phyloP scores from a whole-genome alignment of 2,113 vertebrate species.

The Anolis carolinensis region DNA sequence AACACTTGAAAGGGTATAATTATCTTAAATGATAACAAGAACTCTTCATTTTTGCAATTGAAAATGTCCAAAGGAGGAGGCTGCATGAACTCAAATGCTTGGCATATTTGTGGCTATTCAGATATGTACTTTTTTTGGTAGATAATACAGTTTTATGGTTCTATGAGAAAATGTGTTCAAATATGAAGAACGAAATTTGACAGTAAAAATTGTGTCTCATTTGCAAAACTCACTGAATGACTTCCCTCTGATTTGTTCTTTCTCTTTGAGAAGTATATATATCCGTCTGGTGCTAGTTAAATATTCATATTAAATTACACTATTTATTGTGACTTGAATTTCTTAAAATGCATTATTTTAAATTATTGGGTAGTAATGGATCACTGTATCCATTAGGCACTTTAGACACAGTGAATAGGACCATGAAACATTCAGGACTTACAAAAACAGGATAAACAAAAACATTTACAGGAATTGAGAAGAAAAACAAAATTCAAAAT shows the following conservation, averaged over 20 bases:
- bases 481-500: no score
- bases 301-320: constrained; percentile 18
- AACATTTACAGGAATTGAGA: no score
- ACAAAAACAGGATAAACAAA: no score
- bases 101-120: not conserved
- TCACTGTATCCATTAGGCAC: no score
- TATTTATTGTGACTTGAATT: not conserved
- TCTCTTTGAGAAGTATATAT: not conserved
- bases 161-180: not conserved
- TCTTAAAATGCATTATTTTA: not conserved
- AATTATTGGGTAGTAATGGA: not conserved
- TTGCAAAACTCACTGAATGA: not conserved
- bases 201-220: not conserved
- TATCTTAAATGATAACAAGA: constrained; percentile 31
- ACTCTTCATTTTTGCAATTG: constrained; percentile 29
- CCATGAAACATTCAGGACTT: no score
- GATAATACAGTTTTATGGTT: not conserved
- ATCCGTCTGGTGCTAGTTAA: constrained; percentile 28
- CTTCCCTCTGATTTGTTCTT: constrained; percentile 28
- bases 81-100: not conserved
- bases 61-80: not conserved
- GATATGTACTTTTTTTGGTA: constrained; percentile 1
- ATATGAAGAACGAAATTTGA: constrained; percentile 16
- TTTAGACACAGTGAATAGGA: no score
- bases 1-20: constrained; percentile 36